Base-by-base conservation (phyloP, 1,140 invertebrate species). In the Aradophagus sp. region DNA sequence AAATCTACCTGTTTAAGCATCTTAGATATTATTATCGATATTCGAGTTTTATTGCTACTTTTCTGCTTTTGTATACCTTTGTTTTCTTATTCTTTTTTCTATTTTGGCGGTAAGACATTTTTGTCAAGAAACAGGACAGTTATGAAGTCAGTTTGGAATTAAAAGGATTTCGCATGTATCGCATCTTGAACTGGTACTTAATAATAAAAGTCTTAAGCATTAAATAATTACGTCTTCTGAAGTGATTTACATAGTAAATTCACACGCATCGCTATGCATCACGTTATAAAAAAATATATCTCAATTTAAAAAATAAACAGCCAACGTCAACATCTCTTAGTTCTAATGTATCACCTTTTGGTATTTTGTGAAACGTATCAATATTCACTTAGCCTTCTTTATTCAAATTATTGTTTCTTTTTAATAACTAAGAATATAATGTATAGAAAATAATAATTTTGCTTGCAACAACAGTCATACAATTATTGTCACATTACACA, bases 21-120 rank as follows among this genome's bases (percentile, higher is more conserved):
- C 53, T 59, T 61, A 48, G 8, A 61, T 41, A 61, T 55, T 65
- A 66, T 55, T 61, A 61, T 69, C 65, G 29, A 69, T 61, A 68
- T 41, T 55, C 39, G 53, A 68, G 65, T 61, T 59, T 58, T 67
- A 68, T 68, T 68, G 65, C 65, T 68, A 68, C 53, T 27, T 53
- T 29, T 36, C 12, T 31, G 14, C 14, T 26, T 42, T 36, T 35
- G n/a, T n/a, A n/a, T n/a, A n/a, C n/a, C 42, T 41, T 14, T 50
- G 8, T 45, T 26, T 62, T 11, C 0, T 48, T 32, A n/a, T n/a
- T n/a, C 8, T 44, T 53, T 31, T 27, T 19, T 45, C 11, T 29
- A 20, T 41, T 50, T 58, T 52, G 36, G 35, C 31, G 16, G 29
- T 53, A 58, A 19, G 16, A 61, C 10, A 6, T 36, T 42, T 5